These are phyloP conservation scores for Paramuricea clavata DNA, from an alignment of 92 coral and sea anemone genomes.

Conservation along the genomic window DNA sequence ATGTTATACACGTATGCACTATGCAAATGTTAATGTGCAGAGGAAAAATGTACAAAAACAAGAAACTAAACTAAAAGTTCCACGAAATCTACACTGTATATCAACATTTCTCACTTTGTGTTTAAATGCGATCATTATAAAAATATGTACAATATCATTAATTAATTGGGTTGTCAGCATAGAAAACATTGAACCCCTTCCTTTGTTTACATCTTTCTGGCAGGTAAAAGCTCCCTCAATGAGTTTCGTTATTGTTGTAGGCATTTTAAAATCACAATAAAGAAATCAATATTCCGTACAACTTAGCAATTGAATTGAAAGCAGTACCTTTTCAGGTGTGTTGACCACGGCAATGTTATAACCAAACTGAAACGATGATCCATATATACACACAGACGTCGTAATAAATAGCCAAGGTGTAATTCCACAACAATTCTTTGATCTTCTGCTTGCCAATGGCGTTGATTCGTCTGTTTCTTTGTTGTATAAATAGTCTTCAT, in stretches of 20 bases:
- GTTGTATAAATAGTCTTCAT: not conserved
- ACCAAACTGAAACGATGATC: constrained; percentile 95
- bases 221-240: too few species aligned
- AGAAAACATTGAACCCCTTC: too few species aligned
- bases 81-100: too few species aligned
- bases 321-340: constrained; percentile 89
- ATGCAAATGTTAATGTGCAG: not conserved
- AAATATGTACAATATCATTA: too few species aligned
- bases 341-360: constrained; percentile 85
- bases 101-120: too few species aligned
- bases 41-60: not conserved
- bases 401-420: constrained; percentile 79
- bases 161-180: too few species aligned
- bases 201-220: too few species aligned
- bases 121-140: too few species aligned
- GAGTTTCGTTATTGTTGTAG: not conserved
- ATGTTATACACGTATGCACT: not conserved
- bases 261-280: not conserved
- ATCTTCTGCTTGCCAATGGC: constrained; percentile 7
- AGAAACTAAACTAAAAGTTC: too few species aligned
- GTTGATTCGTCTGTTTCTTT: constrained; percentile 2
- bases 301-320: not conserved
- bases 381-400: constrained; percentile 76
- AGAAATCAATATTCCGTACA: too few species aligned
- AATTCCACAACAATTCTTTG: not conserved